Evolutionary conservation across 2,888 invertebrate genomes (phyloP), one percentile per base, ranked within the genome.

Genomic region (Oxycera nigricornis): DNA sequence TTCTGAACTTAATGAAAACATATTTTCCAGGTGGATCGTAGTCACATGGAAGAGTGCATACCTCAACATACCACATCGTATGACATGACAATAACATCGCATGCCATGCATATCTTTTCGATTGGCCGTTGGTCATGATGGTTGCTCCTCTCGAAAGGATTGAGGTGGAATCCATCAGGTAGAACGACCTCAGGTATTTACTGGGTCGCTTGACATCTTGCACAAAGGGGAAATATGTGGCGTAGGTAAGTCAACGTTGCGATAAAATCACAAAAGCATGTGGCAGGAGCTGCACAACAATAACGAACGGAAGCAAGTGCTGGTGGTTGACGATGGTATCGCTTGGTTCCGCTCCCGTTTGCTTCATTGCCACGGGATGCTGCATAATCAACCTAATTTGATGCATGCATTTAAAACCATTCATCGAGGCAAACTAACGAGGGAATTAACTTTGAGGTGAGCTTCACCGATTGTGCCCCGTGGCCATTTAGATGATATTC

Each of bases 171-270:
- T 61, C 17, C 31, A 28, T 61, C 61, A 61, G 31, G 61, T 35
- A 61, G 61, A 61, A 31, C 61, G 20, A 61, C 61, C 61, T 61
- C 46, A 46, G 46, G 46, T 46, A 46, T 46, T 46, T 46, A 46
- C 46, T n/a, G n/a, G 46, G 46, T 46, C n/a, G 46, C 46, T 46
- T 46, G 46, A 46, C 46, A 46, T 46, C 46, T 46, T 46, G 46
- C 46, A 46, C 46, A 46, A 46, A 46, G 17, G 46, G 46, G 46
- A 46, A 46, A 46, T 46, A 46, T 46, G 46, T 46, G 46, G 46
- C 46, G 17, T 46, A 46, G 46, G 46, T 46, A 46, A 46, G 46
- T 46, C 46, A 46, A 46, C 46, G 46, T 46, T n/a, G 17, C 46
- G 14, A 46, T 14, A 14, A 7, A 46, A 46, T 46, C 46, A 46